Conservation (phyloP, 2,888 invertebrate genomes). For the Gari tellinella region DNA sequence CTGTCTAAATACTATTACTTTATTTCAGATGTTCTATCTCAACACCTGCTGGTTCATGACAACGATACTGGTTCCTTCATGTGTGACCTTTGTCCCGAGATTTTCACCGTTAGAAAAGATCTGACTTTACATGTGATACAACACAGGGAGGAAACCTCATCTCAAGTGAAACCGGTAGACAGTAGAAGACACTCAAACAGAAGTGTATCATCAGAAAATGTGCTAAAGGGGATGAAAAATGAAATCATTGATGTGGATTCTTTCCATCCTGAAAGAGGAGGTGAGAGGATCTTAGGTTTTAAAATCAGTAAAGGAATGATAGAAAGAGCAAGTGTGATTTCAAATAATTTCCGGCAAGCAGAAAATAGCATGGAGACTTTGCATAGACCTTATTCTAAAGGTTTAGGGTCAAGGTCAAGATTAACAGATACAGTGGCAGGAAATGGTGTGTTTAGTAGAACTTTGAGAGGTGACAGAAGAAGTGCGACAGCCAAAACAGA, state of each 20-base stretch:
- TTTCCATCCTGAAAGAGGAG: too few relatives aligned
- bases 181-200: too few relatives aligned
- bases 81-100: constrained; percentile 49
- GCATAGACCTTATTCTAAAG: too few relatives aligned
- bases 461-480: too few relatives aligned
- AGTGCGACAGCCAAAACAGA: background rate
- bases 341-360: constrained; percentile 23
- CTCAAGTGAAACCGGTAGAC: too few relatives aligned
- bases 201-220: too few relatives aligned
- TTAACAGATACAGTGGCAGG: background rate
- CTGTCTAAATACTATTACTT: constrained; percentile 3
- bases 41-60: constrained; percentile 30
- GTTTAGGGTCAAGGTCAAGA: background rate
- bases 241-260: too few relatives aligned
- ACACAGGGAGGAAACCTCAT: constrained; percentile 12
- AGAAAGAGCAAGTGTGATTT: constrained; percentile 49
- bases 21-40: constrained; percentile 14
- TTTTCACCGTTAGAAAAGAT: constrained; percentile 36
- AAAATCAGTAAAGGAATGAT: too few relatives aligned
- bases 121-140: constrained; percentile 29
- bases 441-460: too few relatives aligned
- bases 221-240: too few relatives aligned
- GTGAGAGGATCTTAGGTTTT: too few relatives aligned
- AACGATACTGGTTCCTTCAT: constrained; percentile 43
- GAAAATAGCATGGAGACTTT: too few relatives aligned